phyloP scores from a whole-genome alignment of 1,140 invertebrate genomes.

The Zeugodacus cucurbitae region DNA sequence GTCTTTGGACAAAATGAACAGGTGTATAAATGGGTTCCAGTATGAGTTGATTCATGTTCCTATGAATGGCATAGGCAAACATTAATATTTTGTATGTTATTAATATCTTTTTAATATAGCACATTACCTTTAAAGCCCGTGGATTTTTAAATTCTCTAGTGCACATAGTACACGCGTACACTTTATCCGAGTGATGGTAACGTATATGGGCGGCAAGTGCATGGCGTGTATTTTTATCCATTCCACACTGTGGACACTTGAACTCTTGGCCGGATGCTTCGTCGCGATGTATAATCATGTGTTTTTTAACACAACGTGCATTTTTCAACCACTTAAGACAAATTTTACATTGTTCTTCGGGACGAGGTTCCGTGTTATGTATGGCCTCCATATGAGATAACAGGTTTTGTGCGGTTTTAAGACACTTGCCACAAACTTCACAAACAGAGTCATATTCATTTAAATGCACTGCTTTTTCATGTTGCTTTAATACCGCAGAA shows the following conservation, averaged over 20 bases:
- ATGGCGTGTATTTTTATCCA: constrained; percentile 56
- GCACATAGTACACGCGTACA: constrained; percentile 57
- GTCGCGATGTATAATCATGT: constrained; percentile 47
- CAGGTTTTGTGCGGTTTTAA: constrained; percentile 48
- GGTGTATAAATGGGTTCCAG: not conserved
- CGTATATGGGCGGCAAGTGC: constrained; percentile 58
- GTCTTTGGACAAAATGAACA: not conserved
- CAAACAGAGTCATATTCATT: constrained; percentile 56
- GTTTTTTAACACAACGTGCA: constrained; percentile 56
- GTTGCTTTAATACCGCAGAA: constrained; percentile 51
- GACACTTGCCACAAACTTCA: constrained; percentile 57
- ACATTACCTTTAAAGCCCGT: not conserved
- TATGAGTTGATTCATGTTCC: not conserved
- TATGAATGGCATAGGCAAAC: not conserved
- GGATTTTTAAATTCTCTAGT: constrained; percentile 56
- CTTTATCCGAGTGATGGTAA: constrained; percentile 59
- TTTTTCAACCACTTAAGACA: constrained; percentile 56
- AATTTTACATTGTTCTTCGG: constrained; percentile 29
- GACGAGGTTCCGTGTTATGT: not conserved
- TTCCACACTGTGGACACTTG: constrained; percentile 54
- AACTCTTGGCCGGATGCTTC: constrained; percentile 50
- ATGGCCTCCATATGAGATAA: constrained; percentile 1
- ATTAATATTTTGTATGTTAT: not conserved
- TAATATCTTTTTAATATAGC: not conserved
- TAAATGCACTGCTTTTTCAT: constrained; percentile 56